Evolutionary conservation across 2,888 invertebrate genomes (phyloP).

Genomic region (Troilus luridus): DNA sequence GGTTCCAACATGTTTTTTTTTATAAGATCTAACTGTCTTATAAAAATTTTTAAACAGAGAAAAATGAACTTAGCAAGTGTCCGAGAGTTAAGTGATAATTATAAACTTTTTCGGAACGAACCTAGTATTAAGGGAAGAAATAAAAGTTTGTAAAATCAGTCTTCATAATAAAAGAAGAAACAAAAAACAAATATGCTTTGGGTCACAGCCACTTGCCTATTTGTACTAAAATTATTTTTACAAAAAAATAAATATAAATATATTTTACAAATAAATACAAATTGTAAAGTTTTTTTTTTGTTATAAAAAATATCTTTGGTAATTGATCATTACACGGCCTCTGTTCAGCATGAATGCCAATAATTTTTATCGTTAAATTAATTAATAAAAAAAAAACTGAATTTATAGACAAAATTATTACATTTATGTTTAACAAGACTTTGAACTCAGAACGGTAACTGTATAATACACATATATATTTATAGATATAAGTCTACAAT

Average conservation of each 20-base stretch:
- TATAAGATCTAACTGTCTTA: too few relatives aligned
- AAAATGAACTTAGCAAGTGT: too few relatives aligned
- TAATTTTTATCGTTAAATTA: not conserved
- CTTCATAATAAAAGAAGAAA: constrained; percentile 31
- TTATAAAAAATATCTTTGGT: constrained; percentile 41
- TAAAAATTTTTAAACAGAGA: too few relatives aligned
- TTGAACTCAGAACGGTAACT: constrained; percentile 52
- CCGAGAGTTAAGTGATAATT: too few relatives aligned
- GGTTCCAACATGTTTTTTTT: too few relatives aligned
- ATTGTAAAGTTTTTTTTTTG: not conserved
- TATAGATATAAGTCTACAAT: not conserved
- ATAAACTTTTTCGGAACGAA: too few relatives aligned
- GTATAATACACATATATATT: constrained; percentile 10
- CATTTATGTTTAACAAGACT: not conserved
- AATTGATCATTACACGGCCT: constrained; percentile 44
- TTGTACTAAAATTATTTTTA: constrained; percentile 36
- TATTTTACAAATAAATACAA: constrained; percentile 21
- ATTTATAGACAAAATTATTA: constrained; percentile 26
- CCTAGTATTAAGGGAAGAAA: not conserved
- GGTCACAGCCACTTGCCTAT: constrained; percentile 51
- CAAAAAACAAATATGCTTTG: constrained; percentile 22
- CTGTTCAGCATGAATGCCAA: constrained; percentile 6
- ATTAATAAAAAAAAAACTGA: not conserved
- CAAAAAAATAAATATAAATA: constrained; percentile 20
- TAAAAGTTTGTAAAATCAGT: constrained; percentile 28